A percentile compares a stretch with the other conserved stretches of the same genome.
Conservation (phyloP, 1,140 invertebrate genomes). For the Lordiphosa mommai region DNA sequence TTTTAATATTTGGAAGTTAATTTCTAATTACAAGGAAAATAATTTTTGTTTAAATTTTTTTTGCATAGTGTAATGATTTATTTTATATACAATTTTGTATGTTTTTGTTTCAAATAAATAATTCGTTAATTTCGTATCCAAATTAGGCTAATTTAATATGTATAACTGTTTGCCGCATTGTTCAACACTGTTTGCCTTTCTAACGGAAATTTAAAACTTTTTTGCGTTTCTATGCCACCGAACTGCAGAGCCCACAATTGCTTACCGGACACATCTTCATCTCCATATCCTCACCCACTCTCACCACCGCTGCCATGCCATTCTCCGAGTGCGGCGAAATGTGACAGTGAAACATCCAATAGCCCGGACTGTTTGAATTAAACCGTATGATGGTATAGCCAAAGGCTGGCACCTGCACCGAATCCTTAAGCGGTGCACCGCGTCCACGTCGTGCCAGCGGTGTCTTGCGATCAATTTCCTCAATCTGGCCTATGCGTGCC, state of each 20-base stretch:
- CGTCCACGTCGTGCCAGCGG: constrained; percentile 48
- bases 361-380: constrained; percentile 66
- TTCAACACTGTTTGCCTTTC: constrained; percentile 14
- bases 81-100: no score
- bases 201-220: no score
- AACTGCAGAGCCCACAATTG: constrained; percentile 70
- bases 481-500: constrained; percentile 55
- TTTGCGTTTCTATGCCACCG: constrained; percentile 29
- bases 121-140: no score
- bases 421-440: constrained; percentile 67
- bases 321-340: constrained; percentile 81
- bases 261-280: constrained; percentile 78
- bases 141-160: no score
- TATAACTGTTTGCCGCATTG: background rate
- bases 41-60: no score
- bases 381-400: constrained; percentile 74
- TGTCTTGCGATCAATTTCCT: constrained; percentile 51
- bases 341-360: constrained; percentile 78
- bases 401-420: constrained; percentile 68
- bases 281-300: constrained; percentile 79
- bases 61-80: no score
- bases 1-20: no score
- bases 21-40: no score
- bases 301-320: constrained; percentile 82
- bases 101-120: no score